These are phyloP conservation scores for Ganaspis brasiliensis DNA, from an alignment of 2,888 invertebrate species.

Conservation along the genomic window DNA sequence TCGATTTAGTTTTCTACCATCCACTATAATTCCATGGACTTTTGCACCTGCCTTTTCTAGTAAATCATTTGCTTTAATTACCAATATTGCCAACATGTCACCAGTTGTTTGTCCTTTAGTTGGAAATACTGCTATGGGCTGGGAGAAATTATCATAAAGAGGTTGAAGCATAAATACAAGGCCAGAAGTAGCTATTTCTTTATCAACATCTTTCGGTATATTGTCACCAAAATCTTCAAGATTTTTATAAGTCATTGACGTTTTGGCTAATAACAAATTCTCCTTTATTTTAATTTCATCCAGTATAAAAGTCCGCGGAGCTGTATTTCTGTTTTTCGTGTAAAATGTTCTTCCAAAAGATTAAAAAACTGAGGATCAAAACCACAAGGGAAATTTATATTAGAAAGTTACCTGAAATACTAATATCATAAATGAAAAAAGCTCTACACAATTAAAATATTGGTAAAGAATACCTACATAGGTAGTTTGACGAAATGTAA, in stretches of 20 bases:
- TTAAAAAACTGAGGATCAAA: slow-evolving; percentile 7
- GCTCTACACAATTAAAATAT: too few species aligned
- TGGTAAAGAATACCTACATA: too few species aligned
- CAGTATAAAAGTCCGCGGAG: background rate
- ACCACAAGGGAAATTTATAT: background rate
- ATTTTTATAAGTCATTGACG: background rate
- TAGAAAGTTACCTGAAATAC: slow-evolving; percentile 4
- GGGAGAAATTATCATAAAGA: slow-evolving; percentile 51
- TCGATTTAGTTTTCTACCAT: slow-evolving; percentile 58
- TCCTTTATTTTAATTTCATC: background rate
- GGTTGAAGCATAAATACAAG: slow-evolving; percentile 62
- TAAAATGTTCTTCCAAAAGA: background rate
- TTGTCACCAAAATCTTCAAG: background rate
- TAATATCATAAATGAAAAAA: background rate
- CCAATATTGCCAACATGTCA: slow-evolving; percentile 50
- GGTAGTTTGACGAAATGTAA: too few species aligned
- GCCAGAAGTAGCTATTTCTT: slow-evolving; percentile 54
- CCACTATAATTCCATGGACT: slow-evolving; percentile 56
- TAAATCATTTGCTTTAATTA: slow-evolving; percentile 54
- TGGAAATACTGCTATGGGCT: slow-evolving; percentile 58
- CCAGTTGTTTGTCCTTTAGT: slow-evolving; percentile 53
- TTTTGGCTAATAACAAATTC: background rate
- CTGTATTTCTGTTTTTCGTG: background rate
- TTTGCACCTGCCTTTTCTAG: slow-evolving; percentile 56
- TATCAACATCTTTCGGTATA: background rate